phyloP scores from a whole-genome alignment of 2,113 vertebrate genomes.

The Crotalus viridis region DNA sequence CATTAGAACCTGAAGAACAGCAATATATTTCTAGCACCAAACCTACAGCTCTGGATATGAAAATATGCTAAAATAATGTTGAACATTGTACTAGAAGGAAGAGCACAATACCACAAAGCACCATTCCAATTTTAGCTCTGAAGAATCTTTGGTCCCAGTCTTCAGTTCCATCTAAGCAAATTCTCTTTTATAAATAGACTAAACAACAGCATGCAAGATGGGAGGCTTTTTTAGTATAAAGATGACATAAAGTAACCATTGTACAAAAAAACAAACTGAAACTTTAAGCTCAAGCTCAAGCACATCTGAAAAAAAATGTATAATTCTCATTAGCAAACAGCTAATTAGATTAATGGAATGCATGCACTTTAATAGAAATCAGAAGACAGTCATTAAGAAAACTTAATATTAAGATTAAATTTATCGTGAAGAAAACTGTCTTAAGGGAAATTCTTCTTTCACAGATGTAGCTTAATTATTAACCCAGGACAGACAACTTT shows the following conservation, averaged over 20 bases:
- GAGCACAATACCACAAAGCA: slow-evolving; percentile 53
- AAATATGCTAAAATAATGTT: slow-evolving; percentile 61
- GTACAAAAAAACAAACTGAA: background rate
- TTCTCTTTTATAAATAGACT: slow-evolving; percentile 54
- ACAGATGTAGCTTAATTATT: slow-evolving; percentile 51
- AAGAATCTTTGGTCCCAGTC: slow-evolving; percentile 49
- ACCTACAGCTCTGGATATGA: slow-evolving; percentile 44
- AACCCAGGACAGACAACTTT: slow-evolving; percentile 28
- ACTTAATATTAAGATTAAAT: background rate
- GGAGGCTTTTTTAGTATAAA: slow-evolving; percentile 15
- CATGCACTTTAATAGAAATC: background rate
- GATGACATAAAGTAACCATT: background rate
- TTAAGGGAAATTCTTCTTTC: slow-evolving; percentile 47
- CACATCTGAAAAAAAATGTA: background rate
- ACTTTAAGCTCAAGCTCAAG: background rate
- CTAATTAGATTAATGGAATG: background rate
- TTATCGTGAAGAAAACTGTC: slow-evolving; percentile 30
- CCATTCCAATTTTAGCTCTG: slow-evolving; percentile 63
- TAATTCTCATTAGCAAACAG: background rate
- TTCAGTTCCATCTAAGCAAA: slow-evolving; percentile 52
- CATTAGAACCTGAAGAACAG: slow-evolving; percentile 42
- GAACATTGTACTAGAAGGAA: slow-evolving; percentile 50
- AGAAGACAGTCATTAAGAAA: slow-evolving; percentile 12
- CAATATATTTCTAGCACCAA: slow-evolving; percentile 29
- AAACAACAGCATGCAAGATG: slow-evolving; percentile 25